phyloP scores from a whole-genome alignment of 2,797 vertebrate species.

The Platalea minor region DNA sequence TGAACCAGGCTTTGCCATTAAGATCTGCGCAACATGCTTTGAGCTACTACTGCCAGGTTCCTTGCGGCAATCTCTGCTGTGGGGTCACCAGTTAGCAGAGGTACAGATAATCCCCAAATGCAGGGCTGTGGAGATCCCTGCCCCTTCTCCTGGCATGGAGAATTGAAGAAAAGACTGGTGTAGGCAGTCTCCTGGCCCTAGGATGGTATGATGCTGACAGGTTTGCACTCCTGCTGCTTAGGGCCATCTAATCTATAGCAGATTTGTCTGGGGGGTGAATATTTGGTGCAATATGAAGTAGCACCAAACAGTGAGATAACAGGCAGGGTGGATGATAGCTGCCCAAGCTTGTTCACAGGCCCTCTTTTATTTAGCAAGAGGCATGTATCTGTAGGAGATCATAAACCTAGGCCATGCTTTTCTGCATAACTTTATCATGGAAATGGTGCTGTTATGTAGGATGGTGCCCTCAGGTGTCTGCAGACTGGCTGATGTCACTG shows the following conservation, averaged over 20 bases:
- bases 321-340: neutral
- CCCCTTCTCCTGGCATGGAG: neutral
- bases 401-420: neutral
- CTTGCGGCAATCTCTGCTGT: neutral
- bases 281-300: neutral
- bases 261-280: neutral
- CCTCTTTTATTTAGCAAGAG: neutral
- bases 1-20: neutral
- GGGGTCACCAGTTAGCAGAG: neutral
- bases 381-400: accelerated
- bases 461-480: neutral
- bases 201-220: neutral
- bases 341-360: neutral
- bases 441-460: neutral
- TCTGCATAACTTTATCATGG: neutral
- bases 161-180: neutral
- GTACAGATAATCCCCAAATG: neutral
- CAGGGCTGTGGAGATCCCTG: neutral
- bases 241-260: neutral
- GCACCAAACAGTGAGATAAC: neutral
- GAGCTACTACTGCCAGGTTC: neutral
- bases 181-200: neutral
- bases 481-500: neutral
- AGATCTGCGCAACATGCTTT: neutral
- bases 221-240: neutral